phyloP scores from a whole-genome alignment of 2,113 vertebrate genomes.

The Microcebus tavaratra region DNA sequence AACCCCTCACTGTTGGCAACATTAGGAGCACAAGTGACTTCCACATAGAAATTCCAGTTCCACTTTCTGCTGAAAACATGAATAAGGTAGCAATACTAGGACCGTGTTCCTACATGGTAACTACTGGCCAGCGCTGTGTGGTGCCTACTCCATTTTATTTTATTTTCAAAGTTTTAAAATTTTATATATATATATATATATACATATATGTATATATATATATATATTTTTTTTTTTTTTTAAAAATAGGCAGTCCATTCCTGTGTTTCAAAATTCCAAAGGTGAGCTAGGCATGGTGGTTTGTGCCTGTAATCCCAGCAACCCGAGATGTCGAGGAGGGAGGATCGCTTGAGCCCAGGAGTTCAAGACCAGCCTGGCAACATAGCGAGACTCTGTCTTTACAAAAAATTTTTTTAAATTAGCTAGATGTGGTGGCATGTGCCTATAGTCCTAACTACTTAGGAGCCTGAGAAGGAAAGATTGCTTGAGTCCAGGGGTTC shows the following conservation, averaged over 20 bases:
- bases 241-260: not conserved
- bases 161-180: not conserved
- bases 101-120: too few species aligned
- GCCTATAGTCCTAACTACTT: not conserved
- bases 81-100: not conserved
- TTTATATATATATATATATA: too few species aligned
- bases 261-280: not conserved
- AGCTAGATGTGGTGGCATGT: not conserved
- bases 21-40: not conserved
- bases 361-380: not conserved
- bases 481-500: not conserved
- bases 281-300: not conserved
- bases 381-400: not conserved
- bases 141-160: not conserved
- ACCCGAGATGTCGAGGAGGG: not conserved
- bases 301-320: not conserved
- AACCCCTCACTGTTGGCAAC: too few species aligned
- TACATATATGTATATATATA: too few species aligned
- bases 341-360: not conserved
- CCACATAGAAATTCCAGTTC: not conserved
- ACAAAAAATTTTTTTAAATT: not conserved
- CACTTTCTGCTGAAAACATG: not conserved
- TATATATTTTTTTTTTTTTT: not conserved
- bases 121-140: not conserved
- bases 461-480: not conserved